Base-by-base conservation (phyloP, 1,140 invertebrate genomes). In the Halesus radiatus region DNA sequence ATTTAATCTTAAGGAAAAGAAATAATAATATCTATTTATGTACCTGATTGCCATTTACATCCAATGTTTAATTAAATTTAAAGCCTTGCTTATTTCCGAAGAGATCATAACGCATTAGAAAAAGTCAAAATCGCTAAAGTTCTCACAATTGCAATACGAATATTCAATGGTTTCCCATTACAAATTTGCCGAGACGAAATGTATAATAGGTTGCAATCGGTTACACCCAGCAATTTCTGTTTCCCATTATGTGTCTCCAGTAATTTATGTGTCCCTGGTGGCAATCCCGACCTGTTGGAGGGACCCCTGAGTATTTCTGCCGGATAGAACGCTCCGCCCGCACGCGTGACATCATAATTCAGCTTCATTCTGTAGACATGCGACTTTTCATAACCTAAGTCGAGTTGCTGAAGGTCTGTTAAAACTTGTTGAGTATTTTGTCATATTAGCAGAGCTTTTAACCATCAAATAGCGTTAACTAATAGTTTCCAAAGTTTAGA, bases 291-390 rank as follows among this genome's bases (percentile, higher is more conserved):
- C 68, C 58, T n/a, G 78, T 29, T 50, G 29, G 73, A 32, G 53
- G 73, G 20, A 74, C 68, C 23, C 20, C 37, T 26, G 56, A 80
- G 56, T 80, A 76, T 80, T 72, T 76, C 74, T 73, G 77, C 77
- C 70, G 62, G 52, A 76, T 76, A 72, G 75, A 50, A n/a, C 13
- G 66, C 64, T 66, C 23, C 80, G 80, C 80, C 80, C 75, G 72
- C 75, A 22, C 62, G 62, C 75, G 75, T 81, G 80, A 81, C 66
- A 75, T 79, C 52, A 76, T 76, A 76, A 80, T 56, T 80, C 79
- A 76, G 32, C 23, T 37, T 32, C 32, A 29, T 62, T 74, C 53
- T 54, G 26, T 3, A 26, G 10, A 5, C 16, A 3, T 5, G 6
- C 8, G 37, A 45, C 37, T 8, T 45, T 8, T 45, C 10, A 45